Base-by-base conservation (phyloP, 2,888 invertebrate species). In the Steromphala cineraria region DNA sequence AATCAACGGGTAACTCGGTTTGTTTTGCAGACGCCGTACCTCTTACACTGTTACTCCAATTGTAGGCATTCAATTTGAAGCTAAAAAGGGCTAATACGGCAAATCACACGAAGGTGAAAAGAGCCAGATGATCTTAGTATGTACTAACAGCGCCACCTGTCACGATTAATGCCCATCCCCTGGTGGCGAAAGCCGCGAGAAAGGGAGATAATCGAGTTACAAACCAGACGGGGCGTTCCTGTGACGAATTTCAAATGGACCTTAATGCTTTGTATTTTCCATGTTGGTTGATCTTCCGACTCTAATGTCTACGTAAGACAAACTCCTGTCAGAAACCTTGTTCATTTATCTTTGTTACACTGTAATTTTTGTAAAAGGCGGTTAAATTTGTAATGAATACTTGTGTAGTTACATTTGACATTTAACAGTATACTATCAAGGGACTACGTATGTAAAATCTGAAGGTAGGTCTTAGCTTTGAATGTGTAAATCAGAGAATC, bases 191-290 rank as follows among this genome's bases (percentile, higher is more conserved):
- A 62, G 62, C 62, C 24, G 4, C 28, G 28, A 24, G 28, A 62
- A 19, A 28, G 62, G 62, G 62, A 62, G 62, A 62, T 62, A 62
- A 62, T 28, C 62, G 28, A 62, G 28, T 62, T 62, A 62, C 2
- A 28, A 28, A 28, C 62, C 62, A 62, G 62, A 62, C 62, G 28
- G 62, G 62, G 62, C 62, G 62, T 24, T 21, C 62, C 28, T 62
- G 62, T 62, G 62, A 62, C 21, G 62, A 62, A 62, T 62, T 62
- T 62, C 62, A 62, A 62, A 62, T 62, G 62, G 62, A 62, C 62
- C 28, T 62, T 28, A 17, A 62, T 62, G 62, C 28, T 28, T 62
- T 24, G 62, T 62, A 28, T 62, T 62, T 24, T 62, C 28, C 28
- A 10, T 28, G 28, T 62, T n/a, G 28, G 62, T 62, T 62, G 62